Evolutionary conservation across 1,140 invertebrate species (phyloP).

Genomic region (Pseudoatta argentina): DNA sequence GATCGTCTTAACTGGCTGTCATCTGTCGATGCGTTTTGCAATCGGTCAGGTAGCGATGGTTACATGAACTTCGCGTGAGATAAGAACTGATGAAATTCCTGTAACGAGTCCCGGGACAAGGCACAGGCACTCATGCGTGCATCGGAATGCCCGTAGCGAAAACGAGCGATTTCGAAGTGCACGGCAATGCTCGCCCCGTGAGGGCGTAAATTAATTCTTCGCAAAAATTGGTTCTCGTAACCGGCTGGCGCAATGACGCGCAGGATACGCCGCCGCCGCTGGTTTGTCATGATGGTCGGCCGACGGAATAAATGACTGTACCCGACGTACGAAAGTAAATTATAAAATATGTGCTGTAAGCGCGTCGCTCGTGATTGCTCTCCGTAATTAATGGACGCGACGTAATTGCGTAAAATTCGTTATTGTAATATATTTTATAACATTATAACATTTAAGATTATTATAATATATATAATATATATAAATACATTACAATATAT

Average conservation of each 20-base stretch:
- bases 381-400: constrained; percentile 51
- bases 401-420: constrained; percentile 31
- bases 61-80: constrained; percentile 66
- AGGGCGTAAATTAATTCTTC: constrained; percentile 55
- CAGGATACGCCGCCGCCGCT: neutral
- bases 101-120: constrained; percentile 48
- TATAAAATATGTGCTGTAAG: constrained; percentile 58
- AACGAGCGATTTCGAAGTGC: constrained; percentile 8
- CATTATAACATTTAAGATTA: too few species aligned
- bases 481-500: too few species aligned
- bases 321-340: constrained; percentile 50
- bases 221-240: constrained; percentile 10
- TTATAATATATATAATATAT: too few species aligned
- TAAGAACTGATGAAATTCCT: constrained; percentile 64
- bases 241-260: constrained; percentile 47
- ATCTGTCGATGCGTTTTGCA: constrained; percentile 35
- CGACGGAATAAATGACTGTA: constrained; percentile 50
- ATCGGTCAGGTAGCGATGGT: constrained; percentile 45
- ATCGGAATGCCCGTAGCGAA: neutral
- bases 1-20: constrained; percentile 61
- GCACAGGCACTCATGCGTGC: constrained; percentile 62
- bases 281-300: constrained; percentile 27
- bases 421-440: too few species aligned
- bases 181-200: neutral
- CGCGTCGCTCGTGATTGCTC: constrained; percentile 51